A percentile compares a stretch with the other conserved stretches of the same genome.
phyloP scores from a whole-genome alignment of 2,888 invertebrate species.

The Catocala sponsa region DNA sequence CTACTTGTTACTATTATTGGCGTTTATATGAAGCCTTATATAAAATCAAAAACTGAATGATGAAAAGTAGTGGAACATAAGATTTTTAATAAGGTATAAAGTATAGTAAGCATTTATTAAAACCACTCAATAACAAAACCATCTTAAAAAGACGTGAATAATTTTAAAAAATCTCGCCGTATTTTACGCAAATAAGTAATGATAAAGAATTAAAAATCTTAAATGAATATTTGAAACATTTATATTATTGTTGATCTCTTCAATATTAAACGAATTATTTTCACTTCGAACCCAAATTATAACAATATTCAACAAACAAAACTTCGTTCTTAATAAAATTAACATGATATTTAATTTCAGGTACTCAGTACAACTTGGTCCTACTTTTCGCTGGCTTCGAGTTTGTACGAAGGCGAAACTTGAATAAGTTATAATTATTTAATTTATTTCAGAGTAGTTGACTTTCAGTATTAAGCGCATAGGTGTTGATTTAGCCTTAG shows the following conservation, averaged over 20 bases:
- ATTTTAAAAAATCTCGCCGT: no score
- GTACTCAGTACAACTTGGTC: slow-evolving; percentile 72
- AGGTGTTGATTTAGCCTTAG: not conserved
- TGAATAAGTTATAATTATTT: slow-evolving; percentile 29
- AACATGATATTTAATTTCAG: slow-evolving; percentile 53
- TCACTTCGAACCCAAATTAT: not conserved
- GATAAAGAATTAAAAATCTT: no score
- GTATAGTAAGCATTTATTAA: no score
- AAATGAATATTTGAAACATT: no score
- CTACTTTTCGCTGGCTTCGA: slow-evolving; percentile 63
- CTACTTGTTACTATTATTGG: no score
- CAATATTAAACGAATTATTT: not conserved
- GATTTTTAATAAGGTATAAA: no score
- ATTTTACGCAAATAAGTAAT: no score
- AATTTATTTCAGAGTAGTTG: not conserved
- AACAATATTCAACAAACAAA: not conserved
- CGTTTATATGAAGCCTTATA: no score
- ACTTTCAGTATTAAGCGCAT: not conserved
- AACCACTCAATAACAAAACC: no score
- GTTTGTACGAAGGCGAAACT: slow-evolving; percentile 42
- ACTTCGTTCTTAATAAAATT: slow-evolving; percentile 7
- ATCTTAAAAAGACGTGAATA: no score
- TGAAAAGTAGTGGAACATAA: no score
- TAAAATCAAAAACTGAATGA: no score
- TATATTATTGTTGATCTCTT: not conserved